Conservation (phyloP, 1,140 invertebrate species). For the Papilio helenus region DNA sequence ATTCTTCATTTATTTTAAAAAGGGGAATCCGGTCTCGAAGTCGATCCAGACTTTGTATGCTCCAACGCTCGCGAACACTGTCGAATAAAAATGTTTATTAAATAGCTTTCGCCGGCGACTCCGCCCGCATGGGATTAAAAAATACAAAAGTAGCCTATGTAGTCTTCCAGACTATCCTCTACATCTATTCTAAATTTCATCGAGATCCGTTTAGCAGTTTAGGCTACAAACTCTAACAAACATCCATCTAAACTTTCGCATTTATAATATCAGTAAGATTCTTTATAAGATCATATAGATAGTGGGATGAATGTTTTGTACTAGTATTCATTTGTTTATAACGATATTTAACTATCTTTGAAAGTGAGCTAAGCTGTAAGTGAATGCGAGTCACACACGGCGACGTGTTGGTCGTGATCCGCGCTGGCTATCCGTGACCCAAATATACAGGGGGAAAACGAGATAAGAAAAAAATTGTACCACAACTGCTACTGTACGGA, state of each 20-base stretch:
- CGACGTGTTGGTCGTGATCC: conserved; percentile 13
- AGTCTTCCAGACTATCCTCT: too few relatives aligned
- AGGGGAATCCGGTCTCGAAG: neutral
- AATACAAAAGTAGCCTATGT: too few relatives aligned
- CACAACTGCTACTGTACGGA: neutral
- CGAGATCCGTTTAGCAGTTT: too few relatives aligned
- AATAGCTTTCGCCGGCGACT: too few relatives aligned
- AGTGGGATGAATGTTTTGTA: too few relatives aligned
- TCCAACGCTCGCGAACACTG: conserved; percentile 42
- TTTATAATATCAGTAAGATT: too few relatives aligned
- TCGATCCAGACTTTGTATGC: conserved; percentile 47
- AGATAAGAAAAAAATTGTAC: conserved; percentile 18
- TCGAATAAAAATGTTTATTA: neutral
- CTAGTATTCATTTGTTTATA: neutral
- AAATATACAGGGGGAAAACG: conserved; percentile 21
- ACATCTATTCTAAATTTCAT: too few relatives aligned
- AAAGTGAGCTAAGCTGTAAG: neutral
- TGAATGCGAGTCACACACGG: conserved; percentile 6
- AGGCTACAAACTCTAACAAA: too few relatives aligned
- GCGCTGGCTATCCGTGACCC: conserved; percentile 16
- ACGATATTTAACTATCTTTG: neutral
- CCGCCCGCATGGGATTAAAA: too few relatives aligned
- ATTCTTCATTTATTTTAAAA: neutral
- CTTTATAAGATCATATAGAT: too few relatives aligned
- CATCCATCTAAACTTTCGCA: too few relatives aligned